Base-by-base conservation (phyloP, 2,113 vertebrate species). In the Ciconia boyciana region DNA sequence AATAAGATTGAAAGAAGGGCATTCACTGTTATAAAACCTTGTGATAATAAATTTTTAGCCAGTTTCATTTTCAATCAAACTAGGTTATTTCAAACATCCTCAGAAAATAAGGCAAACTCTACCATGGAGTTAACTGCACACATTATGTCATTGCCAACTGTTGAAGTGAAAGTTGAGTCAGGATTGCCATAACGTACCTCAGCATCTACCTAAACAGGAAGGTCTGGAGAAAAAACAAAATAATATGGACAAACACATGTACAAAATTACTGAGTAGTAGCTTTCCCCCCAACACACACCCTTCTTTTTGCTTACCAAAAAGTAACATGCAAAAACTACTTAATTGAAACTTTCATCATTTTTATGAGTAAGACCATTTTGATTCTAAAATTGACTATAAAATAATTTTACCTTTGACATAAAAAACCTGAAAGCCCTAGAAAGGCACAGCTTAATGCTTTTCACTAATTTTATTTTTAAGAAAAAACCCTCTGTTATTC, bases 131-230 rank as follows among this genome's bases (percentile, higher is more conserved):
- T 39, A 84, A 31, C 8, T 34, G 5, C 11, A 29, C 8, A n/a
- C 3, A 76, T 17, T 43, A 26, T 7, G 12, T 32, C 11, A 11
- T 39, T 48, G 19, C 2, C 41, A 79, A 9, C 2, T 0, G 0
- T 2, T 21, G 60, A 62, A 13, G 31, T 60, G 24, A 55, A 48
- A 64, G 11, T 2, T 58, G 19, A 78, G 43, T 46, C 15, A 54
- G 8, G 36, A 62, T 5, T 41, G 26, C 3, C 7, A 43, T 36
- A 39, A 69, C 5, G 32, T 26, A 46, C 2, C 31, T 44, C 28
- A 91, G 34, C 20, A 76, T 46, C 13, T 62, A 34, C 15, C 44
- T 26, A 41, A 72, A 41, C 3, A 55, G 15, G 39, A 75, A 88
- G 26, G 7, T 8, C 3, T 64, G 16, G 19, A 60, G 32, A 4